Evolutionary conservation across 2,888 invertebrate genomes (phyloP).

Genomic region (Torymus aiolomorphi): DNA sequence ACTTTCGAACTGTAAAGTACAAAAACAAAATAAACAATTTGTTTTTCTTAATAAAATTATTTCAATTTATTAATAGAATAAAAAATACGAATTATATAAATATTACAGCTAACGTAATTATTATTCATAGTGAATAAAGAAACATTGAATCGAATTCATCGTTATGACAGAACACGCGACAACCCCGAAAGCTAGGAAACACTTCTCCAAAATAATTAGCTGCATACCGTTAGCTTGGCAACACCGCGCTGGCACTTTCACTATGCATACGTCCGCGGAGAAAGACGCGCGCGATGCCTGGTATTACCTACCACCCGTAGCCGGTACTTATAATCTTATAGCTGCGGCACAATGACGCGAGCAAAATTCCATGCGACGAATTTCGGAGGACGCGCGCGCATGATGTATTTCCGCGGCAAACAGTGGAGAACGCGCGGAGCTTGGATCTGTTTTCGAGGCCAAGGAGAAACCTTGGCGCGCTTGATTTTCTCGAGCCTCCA

Average conservation of each 20-base stretch:
- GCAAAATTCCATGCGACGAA: not conserved
- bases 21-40: too few species aligned
- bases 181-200: not conserved
- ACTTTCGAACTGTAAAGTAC: too few species aligned
- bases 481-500: not conserved
- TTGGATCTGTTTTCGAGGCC: constrained; percentile 16
- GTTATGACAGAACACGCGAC: not conserved
- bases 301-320: too few species aligned
- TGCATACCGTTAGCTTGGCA: constrained; percentile 37
- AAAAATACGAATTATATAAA: too few species aligned
- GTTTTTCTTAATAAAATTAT: too few species aligned
- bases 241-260: constrained; percentile 34
- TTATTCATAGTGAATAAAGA: too few species aligned
- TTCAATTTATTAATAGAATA: too few species aligned
- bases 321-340: too few species aligned
- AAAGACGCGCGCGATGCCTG: too few species aligned
- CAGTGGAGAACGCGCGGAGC: not conserved
- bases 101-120: too few species aligned
- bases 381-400: not conserved
- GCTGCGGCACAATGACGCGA: not conserved
- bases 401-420: not conserved
- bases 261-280: not conserved
- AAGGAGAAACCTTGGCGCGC: constrained; percentile 32
- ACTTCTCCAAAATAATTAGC: not conserved
- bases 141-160: not conserved